Conservation (phyloP, 2,113 vertebrate species). For the Chlorodrepanis virens region DNA sequence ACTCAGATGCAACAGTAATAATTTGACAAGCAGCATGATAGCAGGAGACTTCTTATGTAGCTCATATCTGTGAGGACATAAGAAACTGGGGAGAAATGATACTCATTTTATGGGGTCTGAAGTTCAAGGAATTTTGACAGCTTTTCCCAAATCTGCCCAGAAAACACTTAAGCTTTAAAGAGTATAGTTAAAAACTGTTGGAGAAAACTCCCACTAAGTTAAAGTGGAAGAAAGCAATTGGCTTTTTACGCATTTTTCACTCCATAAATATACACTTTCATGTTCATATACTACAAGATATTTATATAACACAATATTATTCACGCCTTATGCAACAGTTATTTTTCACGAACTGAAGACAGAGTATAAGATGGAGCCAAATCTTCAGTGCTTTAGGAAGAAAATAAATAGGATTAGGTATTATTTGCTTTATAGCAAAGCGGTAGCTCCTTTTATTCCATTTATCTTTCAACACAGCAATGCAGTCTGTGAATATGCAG, state of each 20-base stretch:
- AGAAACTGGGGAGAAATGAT: background rate
- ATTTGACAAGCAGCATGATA: conserved; percentile 6
- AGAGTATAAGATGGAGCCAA: background rate
- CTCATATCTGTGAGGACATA: background rate
- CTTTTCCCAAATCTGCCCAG: background rate
- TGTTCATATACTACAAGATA: conserved; percentile 2
- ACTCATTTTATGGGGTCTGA: background rate
- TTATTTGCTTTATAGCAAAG: background rate
- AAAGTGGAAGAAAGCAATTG: background rate
- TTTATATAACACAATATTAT: conserved; percentile 27
- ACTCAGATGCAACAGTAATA: background rate
- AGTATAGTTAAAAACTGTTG: background rate
- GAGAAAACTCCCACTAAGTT: background rate
- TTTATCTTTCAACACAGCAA: background rate
- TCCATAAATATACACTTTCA: background rate
- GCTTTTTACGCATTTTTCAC: background rate
- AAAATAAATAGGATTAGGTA: background rate
- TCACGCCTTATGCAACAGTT: background rate
- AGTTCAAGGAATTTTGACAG: background rate
- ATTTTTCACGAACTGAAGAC: background rate
- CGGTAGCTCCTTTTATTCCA: background rate
- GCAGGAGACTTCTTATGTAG: background rate
- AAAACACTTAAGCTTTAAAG: background rate
- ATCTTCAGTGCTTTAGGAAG: background rate
- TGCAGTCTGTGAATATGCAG: background rate